A percentile compares a stretch with the other conserved stretches of the same genome.
These are phyloP conservation scores for Rhopalosiphum padi DNA, from an alignment of 1,140 invertebrate genomes.

Conservation along the genomic window DNA sequence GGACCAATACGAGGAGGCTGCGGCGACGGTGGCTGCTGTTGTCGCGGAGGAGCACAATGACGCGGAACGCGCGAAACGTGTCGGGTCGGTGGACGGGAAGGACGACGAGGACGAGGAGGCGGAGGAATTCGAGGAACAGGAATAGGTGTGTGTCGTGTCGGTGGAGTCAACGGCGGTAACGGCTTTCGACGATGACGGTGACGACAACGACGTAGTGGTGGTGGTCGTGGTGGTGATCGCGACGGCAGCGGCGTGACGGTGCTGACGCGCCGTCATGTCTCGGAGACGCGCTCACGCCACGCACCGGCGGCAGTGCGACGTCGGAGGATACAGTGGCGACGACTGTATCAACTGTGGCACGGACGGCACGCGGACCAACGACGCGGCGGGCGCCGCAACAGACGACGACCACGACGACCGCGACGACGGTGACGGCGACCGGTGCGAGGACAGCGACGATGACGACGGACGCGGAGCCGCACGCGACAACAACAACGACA, in stretches of 20 bases:
- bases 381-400: neutral
- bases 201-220: neutral
- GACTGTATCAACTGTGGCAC: neutral
- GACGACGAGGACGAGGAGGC: neutral
- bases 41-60: neutral
- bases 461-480: neutral
- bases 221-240: neutral
- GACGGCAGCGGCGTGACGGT: conserved; percentile 13
- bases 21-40: neutral
- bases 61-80: neutral
- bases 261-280: conserved; percentile 47
- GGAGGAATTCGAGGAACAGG: neutral
- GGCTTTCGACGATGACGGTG: neutral
- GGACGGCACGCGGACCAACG: neutral
- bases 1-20: neutral
- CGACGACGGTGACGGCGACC: neutral
- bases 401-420: neutral
- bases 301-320: conserved; percentile 17
- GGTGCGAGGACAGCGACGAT: neutral
- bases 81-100: neutral
- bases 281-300: conserved; percentile 37
- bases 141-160: neutral
- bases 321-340: neutral
- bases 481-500: neutral
- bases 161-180: neutral